A percentile compares a stretch with the other conserved stretches of the same genome.
Conservation (phyloP, 2,888 invertebrate species). For the Sturmia bella region DNA sequence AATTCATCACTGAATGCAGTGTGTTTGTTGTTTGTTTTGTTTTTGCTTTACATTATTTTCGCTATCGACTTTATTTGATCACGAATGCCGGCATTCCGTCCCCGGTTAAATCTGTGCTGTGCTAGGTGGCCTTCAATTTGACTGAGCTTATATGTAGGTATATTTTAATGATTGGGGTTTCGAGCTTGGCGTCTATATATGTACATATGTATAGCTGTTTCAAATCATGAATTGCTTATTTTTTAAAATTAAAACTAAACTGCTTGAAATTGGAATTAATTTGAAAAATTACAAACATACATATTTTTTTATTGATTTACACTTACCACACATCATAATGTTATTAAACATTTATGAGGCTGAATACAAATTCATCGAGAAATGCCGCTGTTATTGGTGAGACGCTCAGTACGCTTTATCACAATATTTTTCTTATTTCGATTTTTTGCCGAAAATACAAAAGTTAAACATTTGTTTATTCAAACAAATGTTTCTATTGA, state of each 20-base stretch:
- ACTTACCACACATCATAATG: constrained; percentile 77
- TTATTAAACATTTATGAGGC: constrained; percentile 69
- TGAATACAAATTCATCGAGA: constrained; percentile 66
- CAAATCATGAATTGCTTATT: no score
- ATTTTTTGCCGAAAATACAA: background rate
- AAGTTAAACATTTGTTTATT: constrained; percentile 56
- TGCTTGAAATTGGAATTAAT: no score
- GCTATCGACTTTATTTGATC: no score
- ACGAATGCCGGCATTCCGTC: no score
- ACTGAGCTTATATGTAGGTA: background rate
- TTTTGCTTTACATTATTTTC: no score
- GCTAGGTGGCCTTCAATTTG: no score
- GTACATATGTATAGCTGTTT: background rate
- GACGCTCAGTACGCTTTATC: constrained; percentile 42
- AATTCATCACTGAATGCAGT: no score
- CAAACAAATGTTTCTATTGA: constrained; percentile 10
- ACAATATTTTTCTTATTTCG: constrained; percentile 20
- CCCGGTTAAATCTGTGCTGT: no score
- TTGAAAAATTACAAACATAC: background rate
- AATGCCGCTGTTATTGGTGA: constrained; percentile 69
- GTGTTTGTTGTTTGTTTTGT: no score
- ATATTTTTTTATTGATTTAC: background rate
- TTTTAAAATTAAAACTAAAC: no score
- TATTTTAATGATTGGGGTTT: no score
- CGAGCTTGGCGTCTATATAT: no score